A percentile compares a stretch with the other conserved stretches of the same genome.
Evolutionary conservation across 1,140 invertebrate species (phyloP).

Genomic region (Arctopsyche grandis): DNA sequence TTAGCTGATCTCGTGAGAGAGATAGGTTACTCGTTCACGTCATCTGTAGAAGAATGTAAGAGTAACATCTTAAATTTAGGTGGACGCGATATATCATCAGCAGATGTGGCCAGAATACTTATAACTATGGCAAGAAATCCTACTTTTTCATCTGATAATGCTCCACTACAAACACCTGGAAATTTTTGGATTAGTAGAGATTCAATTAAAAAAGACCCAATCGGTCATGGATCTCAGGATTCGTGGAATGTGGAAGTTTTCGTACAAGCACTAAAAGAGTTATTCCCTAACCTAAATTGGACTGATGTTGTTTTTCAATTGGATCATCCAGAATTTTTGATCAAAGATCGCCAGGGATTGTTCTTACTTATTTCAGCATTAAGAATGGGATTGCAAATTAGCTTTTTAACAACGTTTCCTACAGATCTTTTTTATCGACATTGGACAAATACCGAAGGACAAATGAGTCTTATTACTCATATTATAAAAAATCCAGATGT

Average conservation of each 20-base stretch:
- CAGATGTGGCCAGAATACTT: constrained; percentile 84
- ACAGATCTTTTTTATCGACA: constrained; percentile 88
- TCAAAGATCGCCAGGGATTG: constrained; percentile 87
- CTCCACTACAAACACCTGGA: constrained; percentile 72
- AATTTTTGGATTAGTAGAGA: constrained; percentile 69
- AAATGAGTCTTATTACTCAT: constrained; percentile 87
- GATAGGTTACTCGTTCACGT: constrained; percentile 89
- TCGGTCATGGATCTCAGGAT: constrained; percentile 57
- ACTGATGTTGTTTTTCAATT: constrained; percentile 91
- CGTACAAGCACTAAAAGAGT: constrained; percentile 88
- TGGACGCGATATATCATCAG: constrained; percentile 78
- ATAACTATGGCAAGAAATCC: constrained; percentile 88
- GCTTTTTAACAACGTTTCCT: constrained; percentile 81
- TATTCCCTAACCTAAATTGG: constrained; percentile 88
- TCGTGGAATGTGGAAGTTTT: constrained; percentile 95
- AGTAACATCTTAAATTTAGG: constrained; percentile 81
- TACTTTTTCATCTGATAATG: constrained; percentile 75
- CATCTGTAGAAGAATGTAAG: constrained; percentile 89
- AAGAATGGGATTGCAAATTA: constrained; percentile 80
- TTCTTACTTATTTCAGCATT: constrained; percentile 84
- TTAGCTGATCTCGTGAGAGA: constrained; percentile 88
- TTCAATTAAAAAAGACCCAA: constrained; percentile 61
- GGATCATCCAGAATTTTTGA: constrained; percentile 89
- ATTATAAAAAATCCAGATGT: constrained; percentile 92
- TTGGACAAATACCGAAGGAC: constrained; percentile 94